A percentile compares a stretch with the other conserved stretches of the same genome.
Conservation (phyloP, 2,888 invertebrate genomes). For the Invenusta paracnida region DNA sequence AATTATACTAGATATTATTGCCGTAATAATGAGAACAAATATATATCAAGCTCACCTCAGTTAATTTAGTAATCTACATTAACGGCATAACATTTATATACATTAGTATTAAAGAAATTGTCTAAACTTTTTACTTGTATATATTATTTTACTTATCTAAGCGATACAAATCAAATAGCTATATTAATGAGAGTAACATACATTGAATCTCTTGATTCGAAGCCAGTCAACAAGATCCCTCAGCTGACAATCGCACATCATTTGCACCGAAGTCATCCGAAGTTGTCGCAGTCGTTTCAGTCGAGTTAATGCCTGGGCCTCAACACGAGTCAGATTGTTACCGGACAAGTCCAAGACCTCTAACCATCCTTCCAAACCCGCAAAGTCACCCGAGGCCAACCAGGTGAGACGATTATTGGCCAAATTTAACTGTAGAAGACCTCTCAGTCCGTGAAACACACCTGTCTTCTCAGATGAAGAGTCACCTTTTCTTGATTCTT, state of each 20-base stretch:
- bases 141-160: too few relatives aligned
- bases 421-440: background rate
- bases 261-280: background rate
- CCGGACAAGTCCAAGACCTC: background rate
- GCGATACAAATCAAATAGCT: too few relatives aligned
- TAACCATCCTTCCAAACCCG: background rate
- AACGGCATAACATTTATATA: too few relatives aligned
- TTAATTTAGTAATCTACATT: too few relatives aligned
- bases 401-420: background rate
- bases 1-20: too few relatives aligned
- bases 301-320: background rate
- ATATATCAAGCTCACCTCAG: too few relatives aligned
- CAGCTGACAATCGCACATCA: background rate
- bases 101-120: too few relatives aligned
- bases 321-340: background rate
- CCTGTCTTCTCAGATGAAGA: background rate
- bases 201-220: background rate
- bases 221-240: background rate
- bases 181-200: too few relatives aligned
- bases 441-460: background rate
- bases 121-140: too few relatives aligned
- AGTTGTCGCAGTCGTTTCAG: background rate
- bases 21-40: too few relatives aligned
- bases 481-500: background rate
- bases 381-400: background rate